Base-by-base conservation (phyloP, 1,140 invertebrate genomes). In the Aporrectodea caliginosa region DNA sequence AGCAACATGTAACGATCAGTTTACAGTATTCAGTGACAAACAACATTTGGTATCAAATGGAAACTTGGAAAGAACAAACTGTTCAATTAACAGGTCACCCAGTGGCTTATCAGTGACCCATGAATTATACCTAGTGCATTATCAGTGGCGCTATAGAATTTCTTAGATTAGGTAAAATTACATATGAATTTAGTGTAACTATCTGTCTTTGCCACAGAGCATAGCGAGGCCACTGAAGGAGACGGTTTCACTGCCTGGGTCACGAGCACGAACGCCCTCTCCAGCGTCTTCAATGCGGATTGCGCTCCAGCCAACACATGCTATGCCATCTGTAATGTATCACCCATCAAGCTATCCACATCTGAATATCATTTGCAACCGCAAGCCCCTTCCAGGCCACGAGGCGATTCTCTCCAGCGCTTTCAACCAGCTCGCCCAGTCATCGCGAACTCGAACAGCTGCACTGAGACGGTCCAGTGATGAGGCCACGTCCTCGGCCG, bases 171-270 rank as follows among this genome's bases (percentile, higher is more conserved):
- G n/a, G n/a, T n/a, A n/a, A n/a, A n/a, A n/a, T n/a, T n/a, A n/a
- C n/a, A n/a, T n/a, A n/a, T n/a, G n/a, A n/a, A n/a, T n/a, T n/a
- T n/a, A n/a, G n/a, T n/a, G n/a, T n/a, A n/a, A n/a, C 22, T 58
- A 12, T 58, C 22, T 58, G 43, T 58, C 43, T 58, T 58, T 58
- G 43, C 22, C 22, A n/a, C n/a, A 58, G 43, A 58, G 43, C 22
- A 58, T 58, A 12, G 16, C 75, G n/a, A 31, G 75, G 35, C 33
- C 43, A 1, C n/a, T 76, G 32, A 76, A 76, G 31, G 75, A 76
- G 14, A 76, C 75, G 16, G 75, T 76, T 1, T 76, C 75, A 0
- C 43, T 76, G 43, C 75, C 75, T 0, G 75, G 75, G 75, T 76
- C 75, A 1, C 33, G 75, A 43, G 75, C 75, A 22, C 33, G 75